Conservation (phyloP, 1,140 invertebrate species). For the Trichonephila clavipes region DNA sequence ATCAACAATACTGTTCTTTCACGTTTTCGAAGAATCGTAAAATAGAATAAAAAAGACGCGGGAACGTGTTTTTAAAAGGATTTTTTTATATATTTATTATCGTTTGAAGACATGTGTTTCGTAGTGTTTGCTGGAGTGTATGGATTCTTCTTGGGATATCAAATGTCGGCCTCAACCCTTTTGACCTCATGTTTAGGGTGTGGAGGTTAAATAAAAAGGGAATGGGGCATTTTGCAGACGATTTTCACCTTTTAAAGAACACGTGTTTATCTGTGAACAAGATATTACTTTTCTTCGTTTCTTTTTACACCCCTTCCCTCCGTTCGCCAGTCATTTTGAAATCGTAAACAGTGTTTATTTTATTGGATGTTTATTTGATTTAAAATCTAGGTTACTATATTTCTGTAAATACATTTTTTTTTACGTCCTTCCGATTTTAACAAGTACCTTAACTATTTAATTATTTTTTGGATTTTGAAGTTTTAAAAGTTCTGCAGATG, state of each 20-base stretch:
- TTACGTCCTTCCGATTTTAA: too few relatives aligned
- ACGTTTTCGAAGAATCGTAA: constrained; percentile 2
- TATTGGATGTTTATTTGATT: too few relatives aligned
- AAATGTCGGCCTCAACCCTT: background rate
- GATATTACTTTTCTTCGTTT: too few relatives aligned
- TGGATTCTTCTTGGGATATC: background rate
- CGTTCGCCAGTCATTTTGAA: too few relatives aligned
- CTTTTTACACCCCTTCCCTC: too few relatives aligned
- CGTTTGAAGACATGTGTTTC: background rate
- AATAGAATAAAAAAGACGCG: background rate
- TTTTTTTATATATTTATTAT: background rate
- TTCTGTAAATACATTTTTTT: too few relatives aligned
- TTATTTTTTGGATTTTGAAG: too few relatives aligned
- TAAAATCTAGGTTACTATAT: too few relatives aligned
- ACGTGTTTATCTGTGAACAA: background rate
- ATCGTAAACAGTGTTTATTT: too few relatives aligned
- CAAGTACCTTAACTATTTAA: too few relatives aligned
- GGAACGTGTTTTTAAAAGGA: constrained; percentile 3
- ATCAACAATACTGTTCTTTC: constrained; percentile 26
- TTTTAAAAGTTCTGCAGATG: too few relatives aligned
- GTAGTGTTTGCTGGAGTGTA: background rate
- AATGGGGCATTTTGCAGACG: background rate
- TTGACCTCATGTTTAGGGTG: constrained; percentile 7
- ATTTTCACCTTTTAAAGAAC: background rate
- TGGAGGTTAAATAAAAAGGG: background rate